These are phyloP conservation scores for Anadara kagoshimensis DNA, from an alignment of 1,140 invertebrate genomes.

Conservation along the genomic window DNA sequence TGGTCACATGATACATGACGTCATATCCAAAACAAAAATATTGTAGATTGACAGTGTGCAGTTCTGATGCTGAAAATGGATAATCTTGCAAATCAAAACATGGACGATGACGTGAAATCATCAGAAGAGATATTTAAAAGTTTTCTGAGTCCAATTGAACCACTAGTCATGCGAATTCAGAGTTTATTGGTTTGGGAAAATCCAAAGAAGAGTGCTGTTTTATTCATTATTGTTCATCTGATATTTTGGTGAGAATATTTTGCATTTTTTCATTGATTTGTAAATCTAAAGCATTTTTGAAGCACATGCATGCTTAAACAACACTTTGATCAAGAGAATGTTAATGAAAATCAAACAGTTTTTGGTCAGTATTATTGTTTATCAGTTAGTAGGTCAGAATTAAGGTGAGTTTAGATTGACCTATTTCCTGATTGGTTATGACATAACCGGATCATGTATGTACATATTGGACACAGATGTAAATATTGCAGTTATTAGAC, in stretches of 20 bases:
- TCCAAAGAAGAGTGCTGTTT: constrained; percentile 56
- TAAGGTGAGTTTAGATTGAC: no score
- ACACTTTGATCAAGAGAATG: neutral
- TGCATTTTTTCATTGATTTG: neutral
- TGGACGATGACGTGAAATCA: constrained; percentile 9
- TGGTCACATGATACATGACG: constrained; percentile 22
- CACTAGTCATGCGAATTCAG: constrained; percentile 60
- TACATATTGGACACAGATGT: no score
- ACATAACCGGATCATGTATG: no score
- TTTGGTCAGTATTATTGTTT: neutral
- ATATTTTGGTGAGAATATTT: constrained; percentile 61
- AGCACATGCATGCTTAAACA: neutral
- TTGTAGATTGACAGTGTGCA: constrained; percentile 20
- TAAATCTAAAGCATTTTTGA: neutral
- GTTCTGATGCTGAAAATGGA: constrained; percentile 7
- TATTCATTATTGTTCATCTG: constrained; percentile 54
- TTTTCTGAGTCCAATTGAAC: constrained; percentile 61
- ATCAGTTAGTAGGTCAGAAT: neutral
- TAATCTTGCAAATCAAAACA: neutral
- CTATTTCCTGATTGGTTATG: no score
- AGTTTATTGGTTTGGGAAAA: constrained; percentile 67
- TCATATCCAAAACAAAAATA: constrained; percentile 39
- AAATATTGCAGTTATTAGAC: no score
- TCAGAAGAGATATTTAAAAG: constrained; percentile 42
- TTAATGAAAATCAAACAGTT: neutral